phyloP scores from a whole-genome alignment of 2,888 invertebrate species.

The Agrotis segetum region DNA sequence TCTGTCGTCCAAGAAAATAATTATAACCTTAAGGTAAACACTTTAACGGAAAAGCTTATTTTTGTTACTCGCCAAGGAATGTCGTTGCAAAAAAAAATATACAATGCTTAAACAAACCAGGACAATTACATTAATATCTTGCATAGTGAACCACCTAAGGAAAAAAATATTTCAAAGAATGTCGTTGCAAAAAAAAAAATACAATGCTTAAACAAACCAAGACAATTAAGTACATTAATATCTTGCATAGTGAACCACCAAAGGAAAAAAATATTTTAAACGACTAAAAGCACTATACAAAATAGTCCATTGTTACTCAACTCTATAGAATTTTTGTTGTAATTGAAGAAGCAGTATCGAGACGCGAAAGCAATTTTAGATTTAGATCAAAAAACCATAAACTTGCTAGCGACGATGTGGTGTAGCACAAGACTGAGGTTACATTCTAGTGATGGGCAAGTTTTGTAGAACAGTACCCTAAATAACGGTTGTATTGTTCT shows the following conservation, averaged over 20 bases:
- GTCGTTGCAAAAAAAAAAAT: no score
- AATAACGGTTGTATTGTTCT: neutral
- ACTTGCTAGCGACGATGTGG: constrained; percentile 74
- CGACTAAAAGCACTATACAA: neutral
- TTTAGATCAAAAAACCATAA: constrained; percentile 83
- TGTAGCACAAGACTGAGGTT: constrained; percentile 19
- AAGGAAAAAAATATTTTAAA: neutral
- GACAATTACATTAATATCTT: neutral
- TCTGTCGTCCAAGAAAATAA: no score
- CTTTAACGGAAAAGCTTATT: no score
- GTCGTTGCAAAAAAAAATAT: no score
- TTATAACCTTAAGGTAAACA: no score
- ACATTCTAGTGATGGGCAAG: constrained; percentile 41
- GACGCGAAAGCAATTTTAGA: constrained; percentile 84
- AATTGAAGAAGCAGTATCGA: constrained; percentile 73
- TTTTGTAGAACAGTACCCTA: constrained; percentile 4
- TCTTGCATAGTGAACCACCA: neutral
- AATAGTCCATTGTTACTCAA: constrained; percentile 12
- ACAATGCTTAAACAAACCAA: no score
- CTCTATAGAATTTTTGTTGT: constrained; percentile 54
- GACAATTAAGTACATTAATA: no score
- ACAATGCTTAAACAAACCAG: neutral
- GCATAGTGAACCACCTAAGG: neutral
- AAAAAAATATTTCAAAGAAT: no score
- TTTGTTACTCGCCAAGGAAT: no score